Evolutionary conservation across 2,113 vertebrate species (phyloP).

Genomic region (Macrotus californicus): DNA sequence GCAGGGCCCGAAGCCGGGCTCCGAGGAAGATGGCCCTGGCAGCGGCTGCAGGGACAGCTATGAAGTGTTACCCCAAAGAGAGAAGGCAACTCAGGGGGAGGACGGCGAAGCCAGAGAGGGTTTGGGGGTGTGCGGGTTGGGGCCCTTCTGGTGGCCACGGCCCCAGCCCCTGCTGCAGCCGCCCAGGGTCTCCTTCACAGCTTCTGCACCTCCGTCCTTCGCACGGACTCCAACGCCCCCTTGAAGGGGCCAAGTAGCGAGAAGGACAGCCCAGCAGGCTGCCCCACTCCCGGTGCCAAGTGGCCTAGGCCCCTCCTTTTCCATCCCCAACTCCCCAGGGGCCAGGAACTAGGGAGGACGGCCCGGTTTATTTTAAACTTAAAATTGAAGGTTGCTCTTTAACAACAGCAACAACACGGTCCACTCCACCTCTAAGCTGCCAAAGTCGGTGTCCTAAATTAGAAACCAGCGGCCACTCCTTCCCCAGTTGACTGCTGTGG

Average conservation of each 20-base stretch:
- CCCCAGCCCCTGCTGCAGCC: not conserved
- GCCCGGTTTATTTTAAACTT: slow-evolving; percentile 53
- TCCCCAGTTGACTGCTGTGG: not conserved
- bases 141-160: not conserved
- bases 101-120: not conserved
- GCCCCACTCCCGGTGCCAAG: accelerated
- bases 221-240: not conserved
- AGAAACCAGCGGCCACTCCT: slow-evolving; percentile 8
- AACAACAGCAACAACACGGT: not conserved
- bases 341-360: not conserved
- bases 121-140: not conserved
- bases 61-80: not conserved
- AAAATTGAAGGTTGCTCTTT: slow-evolving; percentile 58
- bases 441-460: slow-evolving; percentile 43
- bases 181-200: accelerated
- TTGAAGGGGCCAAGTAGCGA: accelerated
- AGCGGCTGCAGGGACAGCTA: not conserved
- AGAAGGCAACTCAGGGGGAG: not conserved
- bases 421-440: not conserved
- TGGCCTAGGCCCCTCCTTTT: not conserved
- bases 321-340: not conserved
- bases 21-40: not conserved
- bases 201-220: not conserved
- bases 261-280: not conserved
- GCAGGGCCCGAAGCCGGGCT: not conserved